These are phyloP conservation scores for Drosophila leonis DNA, from an alignment of 2,888 invertebrate species.

Conservation along the genomic window DNA sequence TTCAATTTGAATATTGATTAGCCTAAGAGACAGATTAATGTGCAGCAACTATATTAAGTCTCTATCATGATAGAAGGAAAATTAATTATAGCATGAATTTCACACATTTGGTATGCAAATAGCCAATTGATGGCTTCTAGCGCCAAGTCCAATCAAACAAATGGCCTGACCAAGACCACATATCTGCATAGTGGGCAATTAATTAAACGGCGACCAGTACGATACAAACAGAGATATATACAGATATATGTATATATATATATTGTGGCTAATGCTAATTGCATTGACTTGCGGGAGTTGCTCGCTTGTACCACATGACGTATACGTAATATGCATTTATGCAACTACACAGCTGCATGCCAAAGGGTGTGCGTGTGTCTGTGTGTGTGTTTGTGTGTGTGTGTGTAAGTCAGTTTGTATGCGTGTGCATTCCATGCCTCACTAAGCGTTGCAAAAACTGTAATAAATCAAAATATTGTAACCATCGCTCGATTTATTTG, in stretches of 20 bases:
- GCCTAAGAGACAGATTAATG: not conserved
- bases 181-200: conserved; percentile 30
- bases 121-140: conserved; percentile 13
- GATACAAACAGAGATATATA: not conserved
- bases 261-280: conserved; percentile 21
- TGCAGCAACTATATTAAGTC: not conserved
- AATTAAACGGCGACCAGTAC: conserved; percentile 20
- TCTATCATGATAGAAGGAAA: not conserved
- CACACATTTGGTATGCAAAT: conserved; percentile 69
- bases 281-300: conserved; percentile 20
- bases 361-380: not conserved
- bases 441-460: conserved; percentile 42
- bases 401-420: not conserved
- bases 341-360: conserved; percentile 31
- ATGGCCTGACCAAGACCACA: conserved; percentile 15
- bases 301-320: conserved; percentile 31
- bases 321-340: conserved; percentile 61
- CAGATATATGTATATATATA: not conserved
- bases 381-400: conserved; percentile 3
- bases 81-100: conserved; percentile 48
- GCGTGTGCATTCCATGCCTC: conserved; percentile 29
- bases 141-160: conserved; percentile 10
- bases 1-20: conserved; percentile 30
- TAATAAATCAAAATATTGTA: conserved; percentile 54
- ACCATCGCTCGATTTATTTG: conserved; percentile 45